Evolutionary conservation across 2,888 invertebrate species (phyloP).

Genomic region (Drosophila nigritarsus): DNA sequence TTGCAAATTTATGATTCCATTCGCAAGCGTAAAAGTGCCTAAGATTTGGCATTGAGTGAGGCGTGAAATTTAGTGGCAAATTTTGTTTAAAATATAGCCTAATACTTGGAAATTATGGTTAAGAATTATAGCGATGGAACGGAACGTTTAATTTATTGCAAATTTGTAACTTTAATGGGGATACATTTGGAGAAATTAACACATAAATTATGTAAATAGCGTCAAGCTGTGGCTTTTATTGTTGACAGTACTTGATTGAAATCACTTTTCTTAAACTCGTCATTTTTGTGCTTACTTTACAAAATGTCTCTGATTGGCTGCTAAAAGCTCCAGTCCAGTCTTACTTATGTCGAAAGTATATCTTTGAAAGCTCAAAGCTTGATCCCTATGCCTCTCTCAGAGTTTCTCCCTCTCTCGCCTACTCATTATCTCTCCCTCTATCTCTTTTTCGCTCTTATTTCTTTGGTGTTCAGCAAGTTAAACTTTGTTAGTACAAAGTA

Average conservation of each 20-base stretch:
- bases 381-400: background rate
- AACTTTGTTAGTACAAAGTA: background rate
- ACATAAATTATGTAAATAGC: background rate
- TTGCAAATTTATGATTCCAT: slow-evolving; percentile 26
- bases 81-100: background rate
- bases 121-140: background rate
- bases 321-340: background rate
- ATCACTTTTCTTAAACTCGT: background rate
- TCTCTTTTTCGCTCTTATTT: background rate
- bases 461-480: background rate
- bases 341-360: too few relatives aligned
- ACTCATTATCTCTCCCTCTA: background rate
- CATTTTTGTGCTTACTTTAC: background rate
- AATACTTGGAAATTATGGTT: background rate
- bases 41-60: slow-evolving; percentile 2
- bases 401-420: background rate
- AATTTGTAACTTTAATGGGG: background rate
- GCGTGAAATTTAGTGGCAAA: background rate
- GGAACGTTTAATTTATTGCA: too few relatives aligned
- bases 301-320: background rate
- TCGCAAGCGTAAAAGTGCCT: background rate
- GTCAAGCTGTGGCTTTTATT: background rate
- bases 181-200: background rate
- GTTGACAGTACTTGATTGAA: background rate
- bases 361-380: background rate